Percentiles rank a stretch among this genome's conserved stretches.
Evolutionary conservation across 2,113 vertebrate species (phyloP).

Genomic region (Corythoichthys haematopterus): DNA sequence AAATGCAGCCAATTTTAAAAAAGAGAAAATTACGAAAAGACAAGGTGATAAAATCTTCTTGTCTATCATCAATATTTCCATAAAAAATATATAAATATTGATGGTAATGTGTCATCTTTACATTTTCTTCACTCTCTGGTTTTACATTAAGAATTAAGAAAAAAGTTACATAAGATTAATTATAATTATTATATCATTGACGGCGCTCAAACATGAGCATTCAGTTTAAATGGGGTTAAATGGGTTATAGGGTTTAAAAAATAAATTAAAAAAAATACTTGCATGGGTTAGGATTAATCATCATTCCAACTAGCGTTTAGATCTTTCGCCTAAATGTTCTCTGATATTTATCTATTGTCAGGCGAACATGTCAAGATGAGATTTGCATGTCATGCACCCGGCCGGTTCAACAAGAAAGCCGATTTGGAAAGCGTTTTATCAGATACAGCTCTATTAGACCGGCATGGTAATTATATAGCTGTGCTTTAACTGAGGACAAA

Average conservation of each 20-base stretch:
- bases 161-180: not conserved
- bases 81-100: too few relatives aligned
- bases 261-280: too few relatives aligned
- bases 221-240: too few relatives aligned
- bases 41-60: too few relatives aligned
- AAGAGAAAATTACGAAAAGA: too few relatives aligned
- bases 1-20: too few relatives aligned
- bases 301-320: not conserved
- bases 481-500: not conserved
- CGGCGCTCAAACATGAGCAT: too few relatives aligned
- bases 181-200: too few relatives aligned
- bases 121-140: too few relatives aligned
- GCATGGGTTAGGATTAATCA: not conserved
- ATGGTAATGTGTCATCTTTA: too few relatives aligned
- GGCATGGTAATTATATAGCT: not conserved
- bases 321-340: not conserved
- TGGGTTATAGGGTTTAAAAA: too few relatives aligned
- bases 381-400: not conserved
- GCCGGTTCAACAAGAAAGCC: not conserved
- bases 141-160: not conserved
- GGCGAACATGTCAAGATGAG: not conserved
- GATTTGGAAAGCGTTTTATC: not conserved
- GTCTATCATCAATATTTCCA: too few relatives aligned
- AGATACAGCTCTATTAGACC: not conserved
- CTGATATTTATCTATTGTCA: conserved; percentile 3